Evolutionary conservation across 2,888 invertebrate species (phyloP).

Genomic region (Scaptomyza caliginosa): DNA sequence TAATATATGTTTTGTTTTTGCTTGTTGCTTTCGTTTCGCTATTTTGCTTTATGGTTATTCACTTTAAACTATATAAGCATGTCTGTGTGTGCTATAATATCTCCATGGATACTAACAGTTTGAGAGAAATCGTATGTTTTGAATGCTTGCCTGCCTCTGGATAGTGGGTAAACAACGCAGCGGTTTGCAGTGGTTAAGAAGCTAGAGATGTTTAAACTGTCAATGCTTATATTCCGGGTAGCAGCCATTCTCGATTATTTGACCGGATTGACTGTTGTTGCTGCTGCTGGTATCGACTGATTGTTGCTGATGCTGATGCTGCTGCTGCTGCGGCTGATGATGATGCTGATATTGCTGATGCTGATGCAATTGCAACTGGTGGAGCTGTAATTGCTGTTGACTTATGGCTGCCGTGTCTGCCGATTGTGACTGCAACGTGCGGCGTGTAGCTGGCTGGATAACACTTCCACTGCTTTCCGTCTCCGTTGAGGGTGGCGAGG

Average conservation of each 20-base stretch:
- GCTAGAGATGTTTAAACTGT: slow-evolving; percentile 83
- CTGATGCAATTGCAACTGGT: slow-evolving; percentile 70
- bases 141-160: slow-evolving; percentile 39
- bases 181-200: not conserved
- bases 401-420: slow-evolving; percentile 76
- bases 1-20: slow-evolving; percentile 1
- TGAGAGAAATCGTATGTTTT: slow-evolving; percentile 19
- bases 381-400: slow-evolving; percentile 79
- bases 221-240: slow-evolving; percentile 92
- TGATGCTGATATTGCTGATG: slow-evolving; percentile 70
- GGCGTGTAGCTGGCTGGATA: slow-evolving; percentile 82
- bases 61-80: slow-evolving; percentile 6
- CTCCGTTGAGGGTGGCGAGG: slow-evolving; percentile 85
- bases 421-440: slow-evolving; percentile 68
- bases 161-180: not conserved
- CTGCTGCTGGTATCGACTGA: slow-evolving; percentile 84
- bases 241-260: slow-evolving; percentile 87
- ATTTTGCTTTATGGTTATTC: no score
- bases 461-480: slow-evolving; percentile 86
- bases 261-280: slow-evolving; percentile 84
- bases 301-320: slow-evolving; percentile 81
- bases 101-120: slow-evolving; percentile 13
- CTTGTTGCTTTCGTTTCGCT: not conserved
- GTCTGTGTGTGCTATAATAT: slow-evolving; percentile 18
- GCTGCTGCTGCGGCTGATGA: slow-evolving; percentile 75